phyloP scores from a whole-genome alignment of 2,888 invertebrate species.

The Mimas tiliae region DNA sequence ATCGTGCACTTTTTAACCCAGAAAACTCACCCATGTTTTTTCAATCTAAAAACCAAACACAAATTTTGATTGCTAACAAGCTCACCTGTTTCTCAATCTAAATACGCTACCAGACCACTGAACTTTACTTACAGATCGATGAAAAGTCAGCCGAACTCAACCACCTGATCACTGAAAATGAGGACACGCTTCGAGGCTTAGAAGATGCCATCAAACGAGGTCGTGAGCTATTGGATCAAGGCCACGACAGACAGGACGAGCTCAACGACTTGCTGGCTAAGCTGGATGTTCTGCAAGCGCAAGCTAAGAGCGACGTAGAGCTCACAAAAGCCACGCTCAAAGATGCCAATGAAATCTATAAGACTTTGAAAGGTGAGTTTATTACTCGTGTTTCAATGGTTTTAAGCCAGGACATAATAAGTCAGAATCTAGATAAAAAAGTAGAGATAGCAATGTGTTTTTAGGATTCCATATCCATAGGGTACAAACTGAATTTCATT shows the following conservation, averaged over 20 bases:
- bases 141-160: slow-evolving; percentile 74
- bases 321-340: slow-evolving; percentile 87
- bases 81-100: too few species aligned
- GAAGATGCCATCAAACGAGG: slow-evolving; percentile 87
- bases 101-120: background rate
- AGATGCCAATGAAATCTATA: slow-evolving; percentile 57
- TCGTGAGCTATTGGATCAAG: slow-evolving; percentile 87
- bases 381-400: background rate
- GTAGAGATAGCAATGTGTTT: too few species aligned
- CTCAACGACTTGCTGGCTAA: slow-evolving; percentile 92
- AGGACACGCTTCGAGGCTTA: slow-evolving; percentile 85
- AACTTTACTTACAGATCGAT: slow-evolving; percentile 78
- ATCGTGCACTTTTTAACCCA: too few species aligned
- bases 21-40: too few species aligned
- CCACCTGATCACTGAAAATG: slow-evolving; percentile 81
- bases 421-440: too few species aligned
- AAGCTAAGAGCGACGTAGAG: slow-evolving; percentile 92
- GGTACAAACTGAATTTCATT: too few species aligned
- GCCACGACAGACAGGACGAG: slow-evolving; percentile 86
- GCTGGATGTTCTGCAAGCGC: slow-evolving; percentile 89
- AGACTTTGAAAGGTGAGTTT: slow-evolving; percentile 50
- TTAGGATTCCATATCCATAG: too few species aligned
- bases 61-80: too few species aligned
- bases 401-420: too few species aligned
- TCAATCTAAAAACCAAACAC: too few species aligned